A percentile compares a stretch with the other conserved stretches of the same genome.
Conservation (phyloP, 2,113 vertebrate genomes). For the Nanorana parkeri region DNA sequence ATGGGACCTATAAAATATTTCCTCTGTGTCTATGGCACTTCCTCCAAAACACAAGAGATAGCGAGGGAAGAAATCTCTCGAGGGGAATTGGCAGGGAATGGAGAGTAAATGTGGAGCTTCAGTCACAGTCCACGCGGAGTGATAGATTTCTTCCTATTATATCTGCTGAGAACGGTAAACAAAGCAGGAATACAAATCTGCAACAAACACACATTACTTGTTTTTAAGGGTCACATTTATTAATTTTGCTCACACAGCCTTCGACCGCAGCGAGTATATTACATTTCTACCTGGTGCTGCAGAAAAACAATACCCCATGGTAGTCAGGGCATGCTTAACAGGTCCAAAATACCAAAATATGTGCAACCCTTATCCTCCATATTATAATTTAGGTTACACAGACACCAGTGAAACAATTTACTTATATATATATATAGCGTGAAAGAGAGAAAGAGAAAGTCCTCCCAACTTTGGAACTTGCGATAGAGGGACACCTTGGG, state of each 20-base stretch:
- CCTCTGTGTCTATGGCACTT: conserved; percentile 52
- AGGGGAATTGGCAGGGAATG: conserved; percentile 7
- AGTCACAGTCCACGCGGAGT: conserved; percentile 23
- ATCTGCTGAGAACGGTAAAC: conserved; percentile 12
- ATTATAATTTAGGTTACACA: too few relatives aligned
- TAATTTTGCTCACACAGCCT: background rate
- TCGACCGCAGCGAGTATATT: background rate
- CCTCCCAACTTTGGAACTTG: too few relatives aligned
- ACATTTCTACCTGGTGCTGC: too few relatives aligned
- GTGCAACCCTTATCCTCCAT: too few relatives aligned
- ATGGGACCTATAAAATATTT: conserved; percentile 63
- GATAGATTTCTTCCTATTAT: conserved; percentile 40
- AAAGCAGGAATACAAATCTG: conserved; percentile 28
- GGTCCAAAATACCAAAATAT: too few relatives aligned
- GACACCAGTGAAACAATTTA: too few relatives aligned
- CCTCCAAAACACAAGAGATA: conserved; percentile 30
- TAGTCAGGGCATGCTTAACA: too few relatives aligned
- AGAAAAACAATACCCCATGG: too few relatives aligned
- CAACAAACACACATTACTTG: conserved; percentile 8
- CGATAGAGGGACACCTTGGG: too few relatives aligned
- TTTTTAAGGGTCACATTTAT: background rate
- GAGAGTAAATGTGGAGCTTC: conserved; percentile 40
- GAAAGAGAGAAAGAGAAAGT: too few relatives aligned
- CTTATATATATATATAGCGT: too few relatives aligned
- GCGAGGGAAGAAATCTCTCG: conserved; percentile 27